Conservation (phyloP, 2,888 invertebrate genomes). For the Nebria brevicollis region DNA sequence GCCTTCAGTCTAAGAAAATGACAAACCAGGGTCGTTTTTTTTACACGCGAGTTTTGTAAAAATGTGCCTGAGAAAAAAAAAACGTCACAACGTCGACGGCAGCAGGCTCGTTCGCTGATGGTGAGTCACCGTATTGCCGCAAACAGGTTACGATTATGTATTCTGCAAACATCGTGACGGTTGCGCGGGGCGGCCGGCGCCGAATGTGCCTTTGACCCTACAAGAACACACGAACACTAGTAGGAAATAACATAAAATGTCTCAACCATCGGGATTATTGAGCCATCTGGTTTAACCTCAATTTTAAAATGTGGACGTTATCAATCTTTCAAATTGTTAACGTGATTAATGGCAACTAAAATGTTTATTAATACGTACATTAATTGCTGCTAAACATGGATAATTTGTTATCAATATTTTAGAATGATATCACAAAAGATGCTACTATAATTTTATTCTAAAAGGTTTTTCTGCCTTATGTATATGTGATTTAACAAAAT, state of each 20-base stretch:
- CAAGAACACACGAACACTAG: slow-evolving; percentile 34
- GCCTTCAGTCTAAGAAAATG: slow-evolving; percentile 18
- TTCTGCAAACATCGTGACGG: slow-evolving; percentile 38
- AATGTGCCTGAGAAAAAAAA: slow-evolving; percentile 38
- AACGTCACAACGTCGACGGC: slow-evolving; percentile 25
- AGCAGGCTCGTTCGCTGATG: slow-evolving; percentile 26
- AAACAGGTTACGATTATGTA: slow-evolving; percentile 46
- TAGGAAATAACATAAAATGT: background rate
- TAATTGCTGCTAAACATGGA: too few relatives aligned
- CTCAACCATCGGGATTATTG: too few relatives aligned
- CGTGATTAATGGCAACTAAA: too few relatives aligned
- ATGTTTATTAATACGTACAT: too few relatives aligned
- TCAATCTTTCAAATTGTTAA: too few relatives aligned
- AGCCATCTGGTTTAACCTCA: too few relatives aligned
- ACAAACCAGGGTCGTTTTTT: slow-evolving; percentile 33
- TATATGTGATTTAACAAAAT: too few relatives aligned
- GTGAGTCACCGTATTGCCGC: slow-evolving; percentile 32
- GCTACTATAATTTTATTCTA: too few relatives aligned
- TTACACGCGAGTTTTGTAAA: slow-evolving; percentile 41
- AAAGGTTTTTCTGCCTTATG: too few relatives aligned
- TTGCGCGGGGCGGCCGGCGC: slow-evolving; percentile 18
- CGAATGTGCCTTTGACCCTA: slow-evolving; percentile 42
- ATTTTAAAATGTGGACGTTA: too few relatives aligned
- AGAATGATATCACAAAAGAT: too few relatives aligned
- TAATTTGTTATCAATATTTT: too few relatives aligned